phyloP scores from a whole-genome alignment of 2,888 invertebrate species.

The Leucania comma region DNA sequence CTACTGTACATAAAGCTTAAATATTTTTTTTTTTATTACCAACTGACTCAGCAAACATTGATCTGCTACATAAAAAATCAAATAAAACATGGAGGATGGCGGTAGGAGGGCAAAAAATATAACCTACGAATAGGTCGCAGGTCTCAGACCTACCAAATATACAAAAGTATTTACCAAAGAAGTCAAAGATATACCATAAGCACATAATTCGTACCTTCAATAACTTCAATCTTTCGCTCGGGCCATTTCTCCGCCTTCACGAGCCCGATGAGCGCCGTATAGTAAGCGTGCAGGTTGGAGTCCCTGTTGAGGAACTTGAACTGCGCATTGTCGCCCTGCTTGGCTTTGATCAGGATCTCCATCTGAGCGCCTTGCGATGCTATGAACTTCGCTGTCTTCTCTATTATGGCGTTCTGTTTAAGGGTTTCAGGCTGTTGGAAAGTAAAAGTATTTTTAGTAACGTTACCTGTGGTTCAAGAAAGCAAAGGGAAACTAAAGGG shows the following conservation, averaged over 20 bases:
- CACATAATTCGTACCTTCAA: slow-evolving; percentile 78
- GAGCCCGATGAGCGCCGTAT: slow-evolving; percentile 92
- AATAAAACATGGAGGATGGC: too few species aligned
- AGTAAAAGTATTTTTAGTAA: background rate
- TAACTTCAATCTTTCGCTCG: slow-evolving; percentile 76
- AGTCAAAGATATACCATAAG: too few species aligned
- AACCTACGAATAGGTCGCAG: too few species aligned
- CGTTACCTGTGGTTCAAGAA: too few species aligned
- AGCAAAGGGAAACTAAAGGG: too few species aligned
- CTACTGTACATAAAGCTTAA: too few species aligned
- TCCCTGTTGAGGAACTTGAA: slow-evolving; percentile 98
- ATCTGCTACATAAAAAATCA: too few species aligned
- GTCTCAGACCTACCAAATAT: too few species aligned
- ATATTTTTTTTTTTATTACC: too few species aligned
- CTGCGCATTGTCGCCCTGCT: slow-evolving; percentile 97
- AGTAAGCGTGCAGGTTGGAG: slow-evolving; percentile 96
- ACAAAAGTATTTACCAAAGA: too few species aligned
- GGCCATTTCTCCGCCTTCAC: slow-evolving; percentile 86
- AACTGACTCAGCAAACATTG: too few species aligned
- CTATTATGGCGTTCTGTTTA: slow-evolving; percentile 98
- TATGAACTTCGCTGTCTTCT: slow-evolving; percentile 97
- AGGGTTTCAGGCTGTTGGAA: slow-evolving; percentile 94
- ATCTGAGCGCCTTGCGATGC: slow-evolving; percentile 98
- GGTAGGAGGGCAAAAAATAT: too few species aligned
- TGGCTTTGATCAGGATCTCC: slow-evolving; percentile 99